Percentiles rank a stretch among this genome's conserved stretches.
Evolutionary conservation across 2,113 vertebrate genomes (phyloP).

Genomic region (Carassius gibelio): DNA sequence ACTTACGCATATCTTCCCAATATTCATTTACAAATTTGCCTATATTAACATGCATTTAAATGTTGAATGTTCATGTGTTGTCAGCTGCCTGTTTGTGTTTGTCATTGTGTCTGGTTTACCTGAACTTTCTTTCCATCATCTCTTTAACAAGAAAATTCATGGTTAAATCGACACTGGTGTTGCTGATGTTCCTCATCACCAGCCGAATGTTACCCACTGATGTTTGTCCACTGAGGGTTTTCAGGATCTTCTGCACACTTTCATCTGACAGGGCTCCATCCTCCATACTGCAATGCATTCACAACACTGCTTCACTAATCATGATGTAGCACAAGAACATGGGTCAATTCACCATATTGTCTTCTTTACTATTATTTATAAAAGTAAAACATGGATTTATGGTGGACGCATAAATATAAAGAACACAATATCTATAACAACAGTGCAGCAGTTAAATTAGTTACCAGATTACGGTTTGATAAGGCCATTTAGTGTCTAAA

Average conservation of each 20-base stretch:
- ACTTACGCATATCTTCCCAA: not conserved
- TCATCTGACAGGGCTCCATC: slow-evolving; percentile 35
- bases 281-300: not conserved
- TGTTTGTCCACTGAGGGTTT: not conserved
- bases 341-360: not conserved
- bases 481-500: not conserved
- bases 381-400: not conserved
- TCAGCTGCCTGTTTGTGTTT: not conserved
- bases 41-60: not conserved
- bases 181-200: slow-evolving; percentile 10
- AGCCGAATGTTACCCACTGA: slow-evolving; percentile 28
- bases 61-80: not conserved
- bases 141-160: not conserved
- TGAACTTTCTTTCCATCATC: not conserved
- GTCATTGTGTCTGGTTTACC: not conserved
- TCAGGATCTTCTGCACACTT: slow-evolving; percentile 38
- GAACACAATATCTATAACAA: not conserved
- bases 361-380: not conserved
- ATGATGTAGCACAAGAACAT: not conserved
- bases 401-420: not conserved
- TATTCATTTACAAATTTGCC: not conserved
- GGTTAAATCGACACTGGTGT: not conserved
- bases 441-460: not conserved
- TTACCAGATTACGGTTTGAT: not conserved
- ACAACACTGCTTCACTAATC: not conserved